phyloP scores from a whole-genome alignment of 2,888 invertebrate species.

The Thelaira solivaga region DNA sequence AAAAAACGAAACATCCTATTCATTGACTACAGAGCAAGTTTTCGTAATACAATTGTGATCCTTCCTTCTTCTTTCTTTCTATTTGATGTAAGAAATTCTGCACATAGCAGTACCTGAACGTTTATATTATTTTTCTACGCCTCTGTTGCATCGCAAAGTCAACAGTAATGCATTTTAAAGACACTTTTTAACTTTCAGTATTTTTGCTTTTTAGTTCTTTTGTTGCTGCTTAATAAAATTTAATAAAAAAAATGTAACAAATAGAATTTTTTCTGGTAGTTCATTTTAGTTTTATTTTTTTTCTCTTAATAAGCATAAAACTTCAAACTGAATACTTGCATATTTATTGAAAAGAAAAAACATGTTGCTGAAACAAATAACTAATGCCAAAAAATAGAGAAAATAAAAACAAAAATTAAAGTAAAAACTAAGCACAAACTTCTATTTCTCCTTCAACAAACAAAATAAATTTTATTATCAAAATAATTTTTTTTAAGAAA shows the following conservation, averaged over 20 bases:
- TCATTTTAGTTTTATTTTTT: neutral
- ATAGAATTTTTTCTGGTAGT: neutral
- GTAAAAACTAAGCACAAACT: neutral
- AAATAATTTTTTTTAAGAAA: neutral
- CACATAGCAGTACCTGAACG: too few species aligned
- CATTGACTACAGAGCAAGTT: neutral
- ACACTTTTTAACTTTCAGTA: constrained; percentile 29
- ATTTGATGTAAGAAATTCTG: too few species aligned
- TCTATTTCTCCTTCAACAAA: neutral
- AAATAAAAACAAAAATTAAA: neutral
- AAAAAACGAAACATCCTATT: too few species aligned
- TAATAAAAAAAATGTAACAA: neutral
- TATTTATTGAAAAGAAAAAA: constrained; percentile 24
- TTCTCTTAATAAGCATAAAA: constrained; percentile 20
- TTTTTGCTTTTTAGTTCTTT: neutral
- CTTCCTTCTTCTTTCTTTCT: too few species aligned
- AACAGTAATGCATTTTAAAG: constrained; percentile 15
- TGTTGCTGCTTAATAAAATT: neutral
- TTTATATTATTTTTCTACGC: neutral
- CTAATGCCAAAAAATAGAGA: neutral
- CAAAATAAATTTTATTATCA: neutral
- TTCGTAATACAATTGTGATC: too few species aligned
- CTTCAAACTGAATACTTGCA: constrained; percentile 28
- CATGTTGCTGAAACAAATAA: constrained; percentile 9
- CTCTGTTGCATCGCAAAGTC: neutral